Conservation (phyloP, 1,140 invertebrate species). For the Drosophila sp. region DNA sequence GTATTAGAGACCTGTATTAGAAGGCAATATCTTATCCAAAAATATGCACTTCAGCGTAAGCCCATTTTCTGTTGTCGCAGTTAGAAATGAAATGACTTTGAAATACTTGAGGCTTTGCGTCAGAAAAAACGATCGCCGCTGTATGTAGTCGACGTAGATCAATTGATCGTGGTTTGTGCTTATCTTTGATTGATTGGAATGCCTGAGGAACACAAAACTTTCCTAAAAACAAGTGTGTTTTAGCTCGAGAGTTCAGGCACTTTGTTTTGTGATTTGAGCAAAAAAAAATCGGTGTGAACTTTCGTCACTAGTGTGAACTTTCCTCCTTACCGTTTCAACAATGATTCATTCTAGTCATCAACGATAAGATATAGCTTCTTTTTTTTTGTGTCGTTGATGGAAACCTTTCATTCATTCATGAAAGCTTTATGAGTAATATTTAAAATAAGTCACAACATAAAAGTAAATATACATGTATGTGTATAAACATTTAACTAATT, state of each 20-base stretch:
- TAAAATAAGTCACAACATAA: background rate
- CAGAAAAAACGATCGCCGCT: constrained; percentile 24
- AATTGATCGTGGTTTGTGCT: constrained; percentile 38
- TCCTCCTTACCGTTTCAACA: background rate
- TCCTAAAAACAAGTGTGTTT: constrained; percentile 62
- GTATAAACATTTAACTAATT: constrained; percentile 10
- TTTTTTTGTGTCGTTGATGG: background rate
- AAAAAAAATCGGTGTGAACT: constrained; percentile 7
- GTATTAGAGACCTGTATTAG: background rate
- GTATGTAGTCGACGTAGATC: constrained; percentile 20
- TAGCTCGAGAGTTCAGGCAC: background rate
- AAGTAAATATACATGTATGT: background rate
- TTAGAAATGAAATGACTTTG: constrained; percentile 55
- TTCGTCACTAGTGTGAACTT: constrained; percentile 2
- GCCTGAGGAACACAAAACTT: constrained; percentile 58
- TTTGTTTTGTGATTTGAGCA: background rate
- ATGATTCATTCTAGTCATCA: constrained; percentile 42
- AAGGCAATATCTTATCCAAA: constrained; percentile 65
- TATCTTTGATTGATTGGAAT: constrained; percentile 66
- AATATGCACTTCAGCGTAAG: constrained; percentile 50
- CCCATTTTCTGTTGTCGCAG: constrained; percentile 45
- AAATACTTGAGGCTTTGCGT: constrained; percentile 62
- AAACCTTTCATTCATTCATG: constrained; percentile 14
- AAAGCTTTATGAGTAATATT: constrained; percentile 9
- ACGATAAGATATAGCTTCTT: constrained; percentile 54